Evolutionary conservation across 2,113 vertebrate genomes (phyloP).

Genomic region (Turnix velox): DNA sequence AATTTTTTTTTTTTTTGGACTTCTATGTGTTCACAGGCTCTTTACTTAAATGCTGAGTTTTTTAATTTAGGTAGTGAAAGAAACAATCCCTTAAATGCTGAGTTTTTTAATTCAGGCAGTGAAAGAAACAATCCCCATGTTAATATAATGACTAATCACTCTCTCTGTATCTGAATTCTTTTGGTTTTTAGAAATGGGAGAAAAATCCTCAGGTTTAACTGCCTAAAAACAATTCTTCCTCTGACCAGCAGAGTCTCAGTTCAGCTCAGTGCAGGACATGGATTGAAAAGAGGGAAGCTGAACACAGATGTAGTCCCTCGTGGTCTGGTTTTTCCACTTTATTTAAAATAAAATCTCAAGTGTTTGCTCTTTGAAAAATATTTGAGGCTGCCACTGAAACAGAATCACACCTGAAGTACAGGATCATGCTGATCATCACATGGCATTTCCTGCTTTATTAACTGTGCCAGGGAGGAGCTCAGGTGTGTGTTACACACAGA

Average conservation of each 20-base stretch:
- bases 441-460: neutral
- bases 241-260: neutral
- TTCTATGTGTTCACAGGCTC: neutral
- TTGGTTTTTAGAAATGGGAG: neutral
- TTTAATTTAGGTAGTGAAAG: neutral
- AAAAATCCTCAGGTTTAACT: neutral
- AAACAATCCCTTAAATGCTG: neutral
- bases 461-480: neutral
- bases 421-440: neutral
- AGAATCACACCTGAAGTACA: neutral
- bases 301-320: neutral
- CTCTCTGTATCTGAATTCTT: neutral
- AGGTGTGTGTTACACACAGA: neutral
- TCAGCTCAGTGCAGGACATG: neutral
- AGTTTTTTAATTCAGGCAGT: neutral
- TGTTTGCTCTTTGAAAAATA: neutral
- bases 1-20: neutral
- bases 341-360: neutral
- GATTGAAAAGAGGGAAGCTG: neutral
- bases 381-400: neutral
- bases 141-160: neutral
- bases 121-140: neutral
- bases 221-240: neutral
- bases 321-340: neutral
- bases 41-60: neutral